phyloP scores from a whole-genome alignment of 2,797 vertebrate species.

The Cirrhinus molitorella region DNA sequence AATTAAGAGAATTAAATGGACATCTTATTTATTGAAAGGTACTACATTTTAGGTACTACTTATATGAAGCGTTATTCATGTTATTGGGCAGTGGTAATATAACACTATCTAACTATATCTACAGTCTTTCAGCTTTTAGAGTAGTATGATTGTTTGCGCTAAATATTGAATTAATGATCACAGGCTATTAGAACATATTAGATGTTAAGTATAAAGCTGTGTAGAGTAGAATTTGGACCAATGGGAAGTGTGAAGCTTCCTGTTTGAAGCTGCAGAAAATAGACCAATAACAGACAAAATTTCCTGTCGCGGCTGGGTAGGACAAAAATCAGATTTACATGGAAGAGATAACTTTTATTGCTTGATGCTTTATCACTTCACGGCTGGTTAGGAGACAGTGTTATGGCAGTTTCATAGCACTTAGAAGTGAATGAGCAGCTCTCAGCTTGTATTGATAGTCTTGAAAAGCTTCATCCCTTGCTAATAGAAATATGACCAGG shows the following conservation, averaged over 20 bases:
- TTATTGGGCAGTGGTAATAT: neutral
- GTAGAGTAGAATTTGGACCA: neutral
- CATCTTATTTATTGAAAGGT: no score
- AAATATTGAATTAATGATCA: neutral
- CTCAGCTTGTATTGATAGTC: neutral
- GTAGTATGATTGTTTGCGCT: neutral
- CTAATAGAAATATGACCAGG: neutral
- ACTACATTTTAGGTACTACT: no score
- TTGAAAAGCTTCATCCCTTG: constrained; percentile 1
- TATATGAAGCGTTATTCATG: neutral
- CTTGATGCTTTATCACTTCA: neutral
- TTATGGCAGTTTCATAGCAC: neutral
- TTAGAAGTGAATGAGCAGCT: neutral
- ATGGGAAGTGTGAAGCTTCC: neutral
- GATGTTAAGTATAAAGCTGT: neutral
- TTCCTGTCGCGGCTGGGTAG: neutral
- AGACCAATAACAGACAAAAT: neutral
- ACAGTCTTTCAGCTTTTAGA: neutral
- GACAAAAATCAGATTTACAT: neutral
- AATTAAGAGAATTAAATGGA: neutral
- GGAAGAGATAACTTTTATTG: constrained; percentile 2
- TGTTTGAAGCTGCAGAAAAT: neutral
- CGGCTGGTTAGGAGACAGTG: neutral
- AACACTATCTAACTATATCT: neutral
- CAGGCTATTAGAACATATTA: neutral